Conservation (phyloP, 2,797 vertebrate species). For the Phaenicophaeus curvirostris region DNA sequence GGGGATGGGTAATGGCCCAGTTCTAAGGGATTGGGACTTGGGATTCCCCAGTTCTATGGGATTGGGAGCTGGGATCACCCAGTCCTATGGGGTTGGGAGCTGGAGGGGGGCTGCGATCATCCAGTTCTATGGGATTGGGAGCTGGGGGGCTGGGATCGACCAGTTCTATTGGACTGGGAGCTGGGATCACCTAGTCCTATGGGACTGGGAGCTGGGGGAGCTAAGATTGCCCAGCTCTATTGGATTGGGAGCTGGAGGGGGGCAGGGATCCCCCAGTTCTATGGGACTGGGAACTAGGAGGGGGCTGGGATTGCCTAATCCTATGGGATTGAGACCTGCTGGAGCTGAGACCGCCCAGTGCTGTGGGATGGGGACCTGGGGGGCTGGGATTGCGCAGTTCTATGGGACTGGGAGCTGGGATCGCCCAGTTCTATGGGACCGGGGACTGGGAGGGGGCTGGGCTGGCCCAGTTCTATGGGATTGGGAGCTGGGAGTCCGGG, state of each 20-base stretch:
- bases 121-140: too few species aligned
- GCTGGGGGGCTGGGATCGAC: too few species aligned
- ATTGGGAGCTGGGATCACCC: too few species aligned
- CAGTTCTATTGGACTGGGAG: not conserved
- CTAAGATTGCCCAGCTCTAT: rapidly evolving
- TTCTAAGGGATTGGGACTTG: too few species aligned
- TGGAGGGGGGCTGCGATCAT: too few species aligned
- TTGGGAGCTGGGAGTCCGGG: not conserved
- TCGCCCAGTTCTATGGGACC: rapidly evolving
- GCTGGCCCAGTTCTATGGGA: rapidly evolving
- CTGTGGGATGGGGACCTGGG: rapidly evolving
- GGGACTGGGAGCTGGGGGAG: not conserved
- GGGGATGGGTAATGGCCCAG: too few species aligned
- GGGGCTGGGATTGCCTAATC: too few species aligned
- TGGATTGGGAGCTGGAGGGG: not conserved
- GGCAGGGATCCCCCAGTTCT: not conserved
- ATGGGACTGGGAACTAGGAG: not conserved
- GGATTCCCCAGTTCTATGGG: not conserved
- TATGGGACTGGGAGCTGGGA: not conserved
- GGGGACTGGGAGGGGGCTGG: not conserved
- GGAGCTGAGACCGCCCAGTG: not conserved
- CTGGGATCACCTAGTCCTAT: rapidly evolving
- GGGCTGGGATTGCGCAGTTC: not conserved
- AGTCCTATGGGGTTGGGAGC: too few species aligned
- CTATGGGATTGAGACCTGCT: not conserved